Conservation (phyloP, 2,113 vertebrate genomes). For the Cryptomyrus ogoouensis region DNA sequence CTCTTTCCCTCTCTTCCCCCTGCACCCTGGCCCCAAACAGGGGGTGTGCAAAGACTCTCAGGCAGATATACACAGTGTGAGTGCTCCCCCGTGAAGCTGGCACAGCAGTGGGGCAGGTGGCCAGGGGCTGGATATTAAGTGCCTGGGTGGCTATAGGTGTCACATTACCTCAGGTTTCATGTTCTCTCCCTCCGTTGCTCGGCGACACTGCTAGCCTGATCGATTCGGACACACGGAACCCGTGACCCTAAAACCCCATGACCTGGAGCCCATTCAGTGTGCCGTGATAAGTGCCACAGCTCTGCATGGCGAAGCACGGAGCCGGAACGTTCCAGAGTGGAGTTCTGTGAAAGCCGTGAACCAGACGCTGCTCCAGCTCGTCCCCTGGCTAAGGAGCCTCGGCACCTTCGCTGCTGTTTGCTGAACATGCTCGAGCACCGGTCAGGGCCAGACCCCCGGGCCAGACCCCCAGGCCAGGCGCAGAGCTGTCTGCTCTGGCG, state of each 20-base stretch:
- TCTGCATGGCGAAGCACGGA: neutral
- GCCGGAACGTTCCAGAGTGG: neutral
- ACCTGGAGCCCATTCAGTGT: neutral
- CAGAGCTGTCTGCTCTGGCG: neutral
- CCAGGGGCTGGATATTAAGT: neutral
- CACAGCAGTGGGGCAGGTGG: neutral
- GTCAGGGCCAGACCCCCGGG: neutral
- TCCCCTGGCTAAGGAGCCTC: neutral
- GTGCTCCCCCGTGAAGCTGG: neutral
- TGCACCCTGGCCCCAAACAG: conserved; percentile 26
- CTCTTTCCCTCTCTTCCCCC: conserved; percentile 21
- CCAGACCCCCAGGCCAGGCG: neutral
- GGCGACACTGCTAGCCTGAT: neutral
- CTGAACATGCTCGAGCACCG: neutral
- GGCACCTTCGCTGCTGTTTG: neutral
- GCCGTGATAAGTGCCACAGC: neutral
- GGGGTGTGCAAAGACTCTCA: conserved; percentile 72
- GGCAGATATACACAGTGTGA: conserved; percentile 31
- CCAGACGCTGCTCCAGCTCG: neutral
- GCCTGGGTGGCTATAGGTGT: neutral
- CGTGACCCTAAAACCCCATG: neutral
- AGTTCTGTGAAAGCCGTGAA: neutral
- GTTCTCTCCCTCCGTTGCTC: conserved; percentile 6
- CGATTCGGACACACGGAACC: neutral
- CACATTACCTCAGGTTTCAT: neutral